phyloP scores from a whole-genome alignment of 1,140 invertebrate genomes.

The Pollicipes pollicipes region DNA sequence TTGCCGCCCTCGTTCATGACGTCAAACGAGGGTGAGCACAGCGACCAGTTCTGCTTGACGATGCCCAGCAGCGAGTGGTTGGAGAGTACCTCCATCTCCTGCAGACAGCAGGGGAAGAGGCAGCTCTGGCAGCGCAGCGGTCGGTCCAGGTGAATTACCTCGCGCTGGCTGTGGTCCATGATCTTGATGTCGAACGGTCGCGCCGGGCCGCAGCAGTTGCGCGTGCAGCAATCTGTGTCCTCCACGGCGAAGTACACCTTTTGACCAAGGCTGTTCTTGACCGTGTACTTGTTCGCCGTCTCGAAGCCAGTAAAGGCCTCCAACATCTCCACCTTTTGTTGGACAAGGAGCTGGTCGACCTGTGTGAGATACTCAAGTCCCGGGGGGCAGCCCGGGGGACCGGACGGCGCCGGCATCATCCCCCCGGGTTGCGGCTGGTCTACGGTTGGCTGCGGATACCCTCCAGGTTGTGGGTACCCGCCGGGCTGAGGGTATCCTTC shows the following conservation, averaged over 20 bases:
- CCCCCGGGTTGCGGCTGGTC: background rate
- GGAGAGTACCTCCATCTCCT: conserved; percentile 47
- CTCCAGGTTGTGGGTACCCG: background rate
- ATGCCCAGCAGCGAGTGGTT: conserved; percentile 48
- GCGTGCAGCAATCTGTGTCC: conserved; percentile 55
- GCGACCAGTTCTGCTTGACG: conserved; percentile 67
- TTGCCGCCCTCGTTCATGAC: conserved; percentile 58
- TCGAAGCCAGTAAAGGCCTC: conserved; percentile 74
- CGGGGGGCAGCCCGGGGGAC: conserved; percentile 54
- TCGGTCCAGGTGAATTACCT: conserved; percentile 56
- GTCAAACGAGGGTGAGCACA: conserved; percentile 55
- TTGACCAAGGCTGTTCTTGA: conserved; percentile 51
- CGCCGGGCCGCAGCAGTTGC: conserved; percentile 55
- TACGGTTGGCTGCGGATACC: background rate
- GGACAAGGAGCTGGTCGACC: conserved; percentile 71
- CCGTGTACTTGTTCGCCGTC: conserved; percentile 71
- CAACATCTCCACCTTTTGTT: conserved; percentile 68
- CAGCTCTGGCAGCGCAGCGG: conserved; percentile 58
- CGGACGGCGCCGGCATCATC: background rate
- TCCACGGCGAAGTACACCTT: conserved; percentile 69
- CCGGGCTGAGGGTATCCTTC: background rate
- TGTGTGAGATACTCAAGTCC: conserved; percentile 83
- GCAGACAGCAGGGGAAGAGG: conserved; percentile 65
- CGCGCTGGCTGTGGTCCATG: conserved; percentile 51
- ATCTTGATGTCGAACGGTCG: conserved; percentile 73